Evolutionary conservation across 2,113 vertebrate species (phyloP).

Genomic region (Speoplatyrhinus poulsoni): DNA sequence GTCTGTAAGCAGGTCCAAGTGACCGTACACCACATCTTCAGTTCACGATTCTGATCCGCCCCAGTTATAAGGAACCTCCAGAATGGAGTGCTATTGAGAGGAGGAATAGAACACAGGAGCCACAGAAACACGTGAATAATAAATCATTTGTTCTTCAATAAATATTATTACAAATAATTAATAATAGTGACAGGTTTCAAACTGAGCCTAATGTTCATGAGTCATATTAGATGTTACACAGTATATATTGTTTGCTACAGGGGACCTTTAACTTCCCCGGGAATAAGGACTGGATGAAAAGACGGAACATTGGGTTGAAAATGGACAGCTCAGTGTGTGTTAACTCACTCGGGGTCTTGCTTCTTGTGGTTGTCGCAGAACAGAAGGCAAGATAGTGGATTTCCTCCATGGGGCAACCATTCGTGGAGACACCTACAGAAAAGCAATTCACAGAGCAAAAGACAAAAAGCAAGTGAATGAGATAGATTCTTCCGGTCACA

Average conservation of each 20-base stretch:
- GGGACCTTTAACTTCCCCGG: too few species aligned
- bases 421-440: constrained; percentile 90
- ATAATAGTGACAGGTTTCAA: background rate
- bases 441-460: background rate
- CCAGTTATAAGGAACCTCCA: constrained; percentile 98
- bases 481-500: too few species aligned
- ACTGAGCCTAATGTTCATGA: too few species aligned
- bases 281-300: too few species aligned
- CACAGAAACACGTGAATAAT: background rate
- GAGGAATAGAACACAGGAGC: background rate
- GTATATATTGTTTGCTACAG: background rate
- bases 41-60: constrained; percentile 93
- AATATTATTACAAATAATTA: background rate
- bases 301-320: too few species aligned
- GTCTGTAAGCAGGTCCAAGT: constrained; percentile 98
- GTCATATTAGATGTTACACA: background rate
- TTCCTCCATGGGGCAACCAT: constrained; percentile 90
- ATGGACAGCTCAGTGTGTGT: background rate
- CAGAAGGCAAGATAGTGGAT: constrained; percentile 92
- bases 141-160: too few species aligned
- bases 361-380: constrained; percentile 99
- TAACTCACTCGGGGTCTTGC: constrained; percentile 95
- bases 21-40: constrained; percentile 98
- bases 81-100: constrained; percentile 85
- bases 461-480: background rate